phyloP scores from a whole-genome alignment of 1,140 invertebrate genomes.

The Gyrodactylus salaris region DNA sequence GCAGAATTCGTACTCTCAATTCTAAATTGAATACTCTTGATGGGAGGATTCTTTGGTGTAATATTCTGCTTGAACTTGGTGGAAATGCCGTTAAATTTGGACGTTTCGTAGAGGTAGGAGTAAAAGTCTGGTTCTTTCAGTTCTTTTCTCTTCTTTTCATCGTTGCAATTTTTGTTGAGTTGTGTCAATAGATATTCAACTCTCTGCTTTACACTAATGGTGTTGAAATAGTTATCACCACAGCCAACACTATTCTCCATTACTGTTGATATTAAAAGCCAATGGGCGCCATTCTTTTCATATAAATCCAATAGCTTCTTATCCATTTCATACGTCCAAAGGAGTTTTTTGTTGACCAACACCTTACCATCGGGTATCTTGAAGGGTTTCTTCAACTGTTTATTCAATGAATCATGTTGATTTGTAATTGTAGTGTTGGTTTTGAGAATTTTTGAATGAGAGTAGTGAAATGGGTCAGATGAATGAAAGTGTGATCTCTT shows the following conservation, averaged over 20 bases:
- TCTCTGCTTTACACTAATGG: neutral
- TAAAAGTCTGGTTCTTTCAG: neutral
- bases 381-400: too few relatives aligned
- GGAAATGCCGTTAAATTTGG: neutral
- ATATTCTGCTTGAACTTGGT: neutral
- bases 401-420: too few relatives aligned
- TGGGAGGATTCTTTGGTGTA: neutral
- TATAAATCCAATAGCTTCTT: neutral
- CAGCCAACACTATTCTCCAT: neutral
- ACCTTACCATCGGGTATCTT: neutral
- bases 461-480: too few relatives aligned
- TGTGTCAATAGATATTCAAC: neutral
- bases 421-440: too few relatives aligned
- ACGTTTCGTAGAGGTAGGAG: neutral
- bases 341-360: neutral
- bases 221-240: neutral
- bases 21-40: neutral
- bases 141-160: neutral
- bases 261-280: neutral
- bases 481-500: too few relatives aligned
- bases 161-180: neutral
- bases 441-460: too few relatives aligned
- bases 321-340: neutral
- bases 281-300: neutral
- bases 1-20: neutral